Evolutionary conservation across 2,888 invertebrate genomes (phyloP), one percentile per base, ranked within the genome.

Genomic region (Ophonus ardosiacus): DNA sequence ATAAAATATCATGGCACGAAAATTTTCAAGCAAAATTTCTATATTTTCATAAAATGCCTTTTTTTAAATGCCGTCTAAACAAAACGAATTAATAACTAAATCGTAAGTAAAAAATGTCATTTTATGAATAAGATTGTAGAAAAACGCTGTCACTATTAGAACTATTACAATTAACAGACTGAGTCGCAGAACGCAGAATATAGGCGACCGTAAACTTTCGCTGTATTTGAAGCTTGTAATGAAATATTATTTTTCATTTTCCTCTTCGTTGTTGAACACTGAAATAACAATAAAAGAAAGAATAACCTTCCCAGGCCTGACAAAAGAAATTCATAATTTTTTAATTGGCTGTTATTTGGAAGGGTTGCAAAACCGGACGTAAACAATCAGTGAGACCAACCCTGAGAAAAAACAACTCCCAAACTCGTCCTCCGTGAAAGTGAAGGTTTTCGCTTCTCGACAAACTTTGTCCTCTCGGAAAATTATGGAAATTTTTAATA

Each of bases 401-500:
- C 43, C 10, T 0, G 10, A 51, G 43, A 8, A 13, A 51, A 51
- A 51, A 51, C 43, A 51, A 10, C 43, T 51, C 43, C 10, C 7
- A 31, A 51, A 10, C 43, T 51, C 4, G 10, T 51, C 13, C 43
- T 1, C 5, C 43, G 43, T 13, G 43, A 51, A 51, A 51, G 43
- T 51, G 43, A 51, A 51, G 0, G 43, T 51, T 6, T 6, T 31
- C 31, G 31, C 31, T 8, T 10, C 8, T 8, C 43, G 43, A 10
- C 7, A 51, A 51, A 51, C 43, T 51, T 51, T 51, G 43, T 51
- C 43, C 59, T 59, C 59, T 59, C 59, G 17, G 43, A 51, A 68
- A 80, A 80, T 80, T 85, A 85, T 85, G 85, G 85, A 80, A 80
- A 80, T 85, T 85, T 85, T 85, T 85, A 80, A 85, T 85, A 85